Conservation (phyloP, 2,113 vertebrate genomes). For the Hipposideros armiger region DNA sequence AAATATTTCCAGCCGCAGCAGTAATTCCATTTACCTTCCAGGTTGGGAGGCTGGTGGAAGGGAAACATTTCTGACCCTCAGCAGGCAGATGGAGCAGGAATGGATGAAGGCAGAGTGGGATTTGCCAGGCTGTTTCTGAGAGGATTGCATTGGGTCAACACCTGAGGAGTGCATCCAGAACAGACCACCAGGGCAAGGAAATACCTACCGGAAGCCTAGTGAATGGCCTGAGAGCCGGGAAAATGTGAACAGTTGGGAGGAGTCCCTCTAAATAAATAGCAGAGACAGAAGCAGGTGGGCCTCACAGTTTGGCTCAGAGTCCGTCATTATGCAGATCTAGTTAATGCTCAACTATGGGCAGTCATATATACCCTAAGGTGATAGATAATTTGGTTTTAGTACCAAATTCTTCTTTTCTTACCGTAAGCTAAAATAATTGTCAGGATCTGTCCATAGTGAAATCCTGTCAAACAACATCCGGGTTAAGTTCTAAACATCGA, state of each 20-base stretch:
- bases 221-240: neutral
- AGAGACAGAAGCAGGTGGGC: neutral
- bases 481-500: constrained; percentile 23
- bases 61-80: neutral
- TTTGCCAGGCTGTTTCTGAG: neutral
- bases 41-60: neutral
- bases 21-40: neutral
- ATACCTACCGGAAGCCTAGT: neutral
- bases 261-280: neutral
- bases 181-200: neutral
- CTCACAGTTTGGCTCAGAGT: neutral
- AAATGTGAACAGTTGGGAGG: neutral
- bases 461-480: neutral
- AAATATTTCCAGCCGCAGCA: neutral
- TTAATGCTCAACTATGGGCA: neutral
- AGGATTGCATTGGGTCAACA: neutral
- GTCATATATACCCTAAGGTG: neutral
- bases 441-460: constrained; percentile 9
- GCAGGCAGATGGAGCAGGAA: neutral
- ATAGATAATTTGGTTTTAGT: neutral
- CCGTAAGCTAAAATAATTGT: constrained; percentile 16
- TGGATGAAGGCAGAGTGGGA: neutral
- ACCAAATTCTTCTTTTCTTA: neutral
- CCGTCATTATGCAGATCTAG: neutral
- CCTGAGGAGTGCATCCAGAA: neutral